Evolutionary conservation across 30 jellyfish, hydroid and myxozoan species (phyloP).

Genomic region (Chironex yamaguchii): DNA sequence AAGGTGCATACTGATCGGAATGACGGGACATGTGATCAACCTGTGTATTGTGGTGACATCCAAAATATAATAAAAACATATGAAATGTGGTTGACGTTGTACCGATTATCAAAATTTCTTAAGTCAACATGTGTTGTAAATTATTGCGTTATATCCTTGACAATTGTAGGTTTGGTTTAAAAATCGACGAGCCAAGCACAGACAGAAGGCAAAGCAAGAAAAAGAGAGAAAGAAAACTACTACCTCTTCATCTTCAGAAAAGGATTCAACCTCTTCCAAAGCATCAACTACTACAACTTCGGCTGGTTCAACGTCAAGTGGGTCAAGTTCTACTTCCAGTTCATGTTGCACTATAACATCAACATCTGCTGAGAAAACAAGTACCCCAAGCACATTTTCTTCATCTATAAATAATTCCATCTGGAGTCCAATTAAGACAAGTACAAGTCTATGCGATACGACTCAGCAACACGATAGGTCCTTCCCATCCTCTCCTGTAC

Average conservation of each 20-base stretch:
- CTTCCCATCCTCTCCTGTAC: neutral
- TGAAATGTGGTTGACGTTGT: too few species aligned
- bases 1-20: too few species aligned
- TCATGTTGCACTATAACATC: neutral
- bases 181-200: constrained; percentile 92
- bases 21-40: too few species aligned
- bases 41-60: too few species aligned
- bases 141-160: too few species aligned
- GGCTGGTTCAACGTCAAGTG: neutral
- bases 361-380: neutral
- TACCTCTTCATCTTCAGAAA: constrained; percentile 13
- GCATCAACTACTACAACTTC: neutral
- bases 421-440: neutral
- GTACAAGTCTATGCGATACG: neutral
- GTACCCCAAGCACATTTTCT: neutral
- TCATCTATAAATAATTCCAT: neutral
- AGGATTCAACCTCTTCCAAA: constrained; percentile 36
- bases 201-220: constrained; percentile 84
- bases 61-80: too few species aligned
- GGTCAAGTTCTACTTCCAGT: neutral
- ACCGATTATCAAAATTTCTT: too few species aligned
- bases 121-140: too few species aligned
- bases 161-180: constrained; percentile 98
- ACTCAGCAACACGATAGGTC: neutral
- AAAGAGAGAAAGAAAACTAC: constrained; percentile 39